Evolutionary conservation across 2,888 invertebrate genomes (phyloP).

Genomic region (Acanthoscelides obtectus): DNA sequence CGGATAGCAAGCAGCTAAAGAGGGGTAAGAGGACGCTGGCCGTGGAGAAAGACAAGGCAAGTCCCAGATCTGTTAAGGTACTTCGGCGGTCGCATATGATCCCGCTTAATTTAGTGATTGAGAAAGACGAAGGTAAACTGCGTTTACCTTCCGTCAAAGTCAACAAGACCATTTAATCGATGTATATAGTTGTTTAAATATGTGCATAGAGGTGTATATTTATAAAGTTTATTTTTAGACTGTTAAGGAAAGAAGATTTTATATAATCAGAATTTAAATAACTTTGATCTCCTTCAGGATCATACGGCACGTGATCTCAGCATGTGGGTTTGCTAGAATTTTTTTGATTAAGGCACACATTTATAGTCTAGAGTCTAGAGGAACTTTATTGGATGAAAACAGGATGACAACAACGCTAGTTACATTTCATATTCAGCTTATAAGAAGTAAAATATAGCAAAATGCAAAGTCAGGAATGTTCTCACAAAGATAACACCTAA

Average conservation of each 20-base stretch:
- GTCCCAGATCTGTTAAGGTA: conserved; percentile 42
- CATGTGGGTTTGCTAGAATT: not conserved
- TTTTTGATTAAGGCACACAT: too few relatives aligned
- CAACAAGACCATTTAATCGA: conserved; percentile 32
- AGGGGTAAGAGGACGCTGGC: conserved; percentile 40
- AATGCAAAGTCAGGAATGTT: too few relatives aligned
- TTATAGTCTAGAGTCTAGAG: too few relatives aligned
- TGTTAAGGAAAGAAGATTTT: not conserved
- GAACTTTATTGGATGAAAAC: too few relatives aligned
- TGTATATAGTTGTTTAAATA: conserved; percentile 7
- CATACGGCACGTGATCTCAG: not conserved
- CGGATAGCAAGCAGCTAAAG: conserved; percentile 31
- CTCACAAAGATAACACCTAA: too few relatives aligned
- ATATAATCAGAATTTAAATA: not conserved
- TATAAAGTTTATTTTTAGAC: conserved; percentile 9
- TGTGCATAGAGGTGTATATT: conserved; percentile 13
- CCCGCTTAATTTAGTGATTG: conserved; percentile 23
- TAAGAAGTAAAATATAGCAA: too few relatives aligned
- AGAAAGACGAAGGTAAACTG: conserved; percentile 27
- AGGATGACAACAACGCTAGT: too few relatives aligned
- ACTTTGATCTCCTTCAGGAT: not conserved
- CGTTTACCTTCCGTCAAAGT: conserved; percentile 32
- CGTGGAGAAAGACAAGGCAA: conserved; percentile 40
- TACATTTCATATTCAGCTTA: too few relatives aligned
- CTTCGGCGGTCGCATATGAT: conserved; percentile 35